Evolutionary conservation across 2,797 vertebrate genomes (phyloP), one percentile per base, ranked within the genome.

Genomic region (Acrossocheilus fasciatus): DNA sequence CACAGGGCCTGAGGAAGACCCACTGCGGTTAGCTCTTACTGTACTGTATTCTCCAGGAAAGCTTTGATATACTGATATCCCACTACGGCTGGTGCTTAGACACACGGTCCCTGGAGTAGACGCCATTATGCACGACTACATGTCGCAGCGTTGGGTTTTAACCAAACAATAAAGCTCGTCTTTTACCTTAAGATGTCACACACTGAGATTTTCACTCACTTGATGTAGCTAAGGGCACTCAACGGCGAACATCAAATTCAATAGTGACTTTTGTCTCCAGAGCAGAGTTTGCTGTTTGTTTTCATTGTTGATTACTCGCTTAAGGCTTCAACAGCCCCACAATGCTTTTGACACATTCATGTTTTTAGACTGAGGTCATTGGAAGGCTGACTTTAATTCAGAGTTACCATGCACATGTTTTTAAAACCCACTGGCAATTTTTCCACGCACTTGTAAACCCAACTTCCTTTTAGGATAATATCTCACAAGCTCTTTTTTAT

Each of bases 11-110:
- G 74, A 69, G 81, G 81, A 78, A 81, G 86, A 81, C 76, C 84
- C 75, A 84, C 75, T 84, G 86, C 41, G 76, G 78, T 84, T 87
- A 81, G 70, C 86, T 66, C 78, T 74, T 75, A 72, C 76, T 85
- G 7, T 84, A 81, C 84, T 62, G 76, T 73, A 87, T 89, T 85
- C 83, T 81, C 66, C 54, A 54, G 70, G 64, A 84, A 78, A 39
- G 78, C 78, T 70, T 87, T 81, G 85, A 75, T 62, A 84, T 64
- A 69, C 45, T 77, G 62, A 84, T 84, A 85, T 86, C 62, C 77
- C 82, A 81, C 80, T 30, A 82, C 20, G 54, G 72, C 82, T 78
- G 59, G 45, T 81, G 54, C 83, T 85, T 76, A 84, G 77, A 80
- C 83, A 81, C 77, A 26, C 54, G 57, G 57, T 82, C 87, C 72